These are phyloP conservation scores for Orchestia grillus DNA, from an alignment of 1,140 invertebrate genomes.

Conservation along the genomic window DNA sequence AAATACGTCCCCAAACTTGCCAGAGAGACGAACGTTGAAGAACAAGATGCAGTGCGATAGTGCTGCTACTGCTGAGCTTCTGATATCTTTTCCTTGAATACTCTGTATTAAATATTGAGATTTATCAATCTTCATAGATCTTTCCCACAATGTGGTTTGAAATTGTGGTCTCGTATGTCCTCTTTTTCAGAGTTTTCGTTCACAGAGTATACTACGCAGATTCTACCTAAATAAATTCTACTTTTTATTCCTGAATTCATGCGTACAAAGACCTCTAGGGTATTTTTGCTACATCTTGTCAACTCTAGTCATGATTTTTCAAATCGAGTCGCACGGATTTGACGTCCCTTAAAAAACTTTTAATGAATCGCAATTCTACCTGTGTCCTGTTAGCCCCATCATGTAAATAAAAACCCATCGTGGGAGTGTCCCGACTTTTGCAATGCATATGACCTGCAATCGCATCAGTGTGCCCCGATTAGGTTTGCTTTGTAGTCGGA, in stretches of 20 bases:
- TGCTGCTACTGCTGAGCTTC: background rate
- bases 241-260: background rate
- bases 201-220: background rate
- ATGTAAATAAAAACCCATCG: background rate
- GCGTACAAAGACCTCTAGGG: background rate
- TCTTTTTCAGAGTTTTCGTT: background rate
- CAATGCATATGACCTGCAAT: background rate
- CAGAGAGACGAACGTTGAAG: background rate
- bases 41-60: background rate
- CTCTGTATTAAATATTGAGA: too few species aligned
- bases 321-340: background rate
- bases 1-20: background rate
- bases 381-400: background rate
- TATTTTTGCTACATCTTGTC: background rate
- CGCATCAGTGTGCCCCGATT: background rate
- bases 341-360: background rate
- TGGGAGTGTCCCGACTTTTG: background rate
- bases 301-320: background rate
- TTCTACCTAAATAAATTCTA: background rate
- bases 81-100: background rate
- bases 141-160: background rate
- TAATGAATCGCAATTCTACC: background rate
- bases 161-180: background rate
- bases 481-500: conserved; percentile 4
- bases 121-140: background rate